Percentiles rank a stretch among this genome's conserved stretches.
These are phyloP conservation scores for Aphrophora alni DNA, from an alignment of 2,888 invertebrate genomes.

Conservation along the genomic window DNA sequence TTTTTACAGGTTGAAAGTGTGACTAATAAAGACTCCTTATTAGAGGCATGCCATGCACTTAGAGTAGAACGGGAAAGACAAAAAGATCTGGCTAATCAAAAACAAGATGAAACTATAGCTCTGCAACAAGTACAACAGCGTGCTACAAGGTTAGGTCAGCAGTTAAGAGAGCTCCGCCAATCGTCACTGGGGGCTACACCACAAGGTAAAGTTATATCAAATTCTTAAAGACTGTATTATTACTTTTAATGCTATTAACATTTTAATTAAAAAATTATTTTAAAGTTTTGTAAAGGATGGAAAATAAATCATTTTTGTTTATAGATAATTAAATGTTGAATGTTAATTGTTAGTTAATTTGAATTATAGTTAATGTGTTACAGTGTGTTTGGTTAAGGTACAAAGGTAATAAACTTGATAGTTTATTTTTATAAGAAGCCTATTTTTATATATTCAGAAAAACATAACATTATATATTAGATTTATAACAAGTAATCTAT, in stretches of 20 bases:
- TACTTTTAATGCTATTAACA: too few relatives aligned
- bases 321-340: too few relatives aligned
- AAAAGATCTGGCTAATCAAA: slow-evolving; percentile 64
- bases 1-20: slow-evolving; percentile 66
- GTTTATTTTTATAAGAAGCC: too few relatives aligned
- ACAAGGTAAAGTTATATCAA: slow-evolving; percentile 58
- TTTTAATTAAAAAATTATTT: too few relatives aligned
- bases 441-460: too few relatives aligned
- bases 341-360: too few relatives aligned
- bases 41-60: slow-evolving; percentile 60
- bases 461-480: too few relatives aligned
- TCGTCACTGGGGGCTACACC: slow-evolving; percentile 66
- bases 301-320: neutral
- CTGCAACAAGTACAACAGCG: slow-evolving; percentile 62
- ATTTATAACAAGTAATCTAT: too few relatives aligned
- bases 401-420: too few relatives aligned
- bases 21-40: slow-evolving; percentile 69
- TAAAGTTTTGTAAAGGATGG: too few relatives aligned
- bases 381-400: too few relatives aligned
- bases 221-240: neutral
- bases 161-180: slow-evolving; percentile 66
- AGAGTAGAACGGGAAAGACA: slow-evolving; percentile 66
- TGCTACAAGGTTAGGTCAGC: slow-evolving; percentile 69
- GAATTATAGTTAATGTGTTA: too few relatives aligned
- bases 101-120: slow-evolving; percentile 63